Evolutionary conservation across 2,888 invertebrate genomes (phyloP), one percentile per base, ranked within the genome.

Genomic region (Dasypolia templi): DNA sequence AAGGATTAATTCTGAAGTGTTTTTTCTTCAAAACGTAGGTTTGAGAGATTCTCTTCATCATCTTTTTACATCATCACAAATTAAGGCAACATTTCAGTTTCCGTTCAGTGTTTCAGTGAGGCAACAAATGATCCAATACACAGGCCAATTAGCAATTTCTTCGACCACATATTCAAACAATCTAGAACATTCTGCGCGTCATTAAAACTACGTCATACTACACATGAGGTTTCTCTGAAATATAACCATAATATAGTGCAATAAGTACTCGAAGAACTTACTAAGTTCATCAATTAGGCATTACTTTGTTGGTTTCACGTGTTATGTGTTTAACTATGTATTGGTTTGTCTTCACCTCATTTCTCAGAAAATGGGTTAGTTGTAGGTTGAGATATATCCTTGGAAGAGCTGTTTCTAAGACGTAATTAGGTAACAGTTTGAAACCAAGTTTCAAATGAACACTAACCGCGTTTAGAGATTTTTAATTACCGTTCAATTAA

Each of bases 151-250:
- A 14, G 39, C 3, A 17, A 53, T 1, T 59, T 11, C 19, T 44
- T 29, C 19, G n/a, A n/a, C n/a, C n/a, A 39, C 22, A 32, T 0
- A 29, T 11, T 14, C 53, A 58, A 32, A 1, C 4, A 63, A 42
- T 58, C 63, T 64, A 51, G 44, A 79, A 72, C 19, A 12, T 56
- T 66, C 17, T 17, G 83, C 80, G 39, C 68, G 80, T 62, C 74
- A 80, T 14, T 53, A 42, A 7, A 65, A 32, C 67, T 53, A 46
- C 80, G 67, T 79, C 74, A 73, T 6, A n/a, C 12, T 14, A 14
- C 19, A n/a, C 14, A 26, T 39, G 29, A 59, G 59, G 83, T 55
- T 80, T 83, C 80, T 51, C 6, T 1, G 14, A 79, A 72, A 14
- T 55, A 49, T 22, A 0, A 4, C 5, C 14, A 67, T 53, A 63